These are phyloP conservation scores for Anabacerthia variegaticeps DNA, from an alignment of 2,797 vertebrate species.

Conservation along the genomic window DNA sequence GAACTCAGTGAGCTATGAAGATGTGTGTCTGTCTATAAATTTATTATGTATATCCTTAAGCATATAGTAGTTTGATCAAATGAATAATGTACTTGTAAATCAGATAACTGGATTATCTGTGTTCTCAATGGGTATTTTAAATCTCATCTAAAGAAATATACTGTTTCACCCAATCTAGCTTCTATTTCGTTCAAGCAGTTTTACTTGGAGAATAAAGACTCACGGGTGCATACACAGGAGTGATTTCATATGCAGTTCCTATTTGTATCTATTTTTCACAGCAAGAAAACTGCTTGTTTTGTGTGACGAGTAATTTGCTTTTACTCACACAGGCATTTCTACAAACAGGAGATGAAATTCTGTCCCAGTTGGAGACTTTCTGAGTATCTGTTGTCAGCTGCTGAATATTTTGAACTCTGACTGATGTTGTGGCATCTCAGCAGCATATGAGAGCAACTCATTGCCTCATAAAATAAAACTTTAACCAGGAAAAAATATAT, in stretches of 20 bases:
- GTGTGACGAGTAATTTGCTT: neutral
- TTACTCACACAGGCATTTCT: slow-evolving; percentile 1
- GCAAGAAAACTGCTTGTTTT: neutral
- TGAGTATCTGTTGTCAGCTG: neutral
- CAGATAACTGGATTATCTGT: slow-evolving; percentile 35
- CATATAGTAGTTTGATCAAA: slow-evolving; percentile 13
- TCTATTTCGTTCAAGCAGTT: neutral
- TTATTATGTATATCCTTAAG: slow-evolving; percentile 52
- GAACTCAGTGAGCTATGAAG: slow-evolving; percentile 35
- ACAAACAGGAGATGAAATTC: slow-evolving; percentile 14
- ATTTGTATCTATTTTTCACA: slow-evolving; percentile 24
- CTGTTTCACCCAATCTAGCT: neutral
- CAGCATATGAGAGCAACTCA: neutral
- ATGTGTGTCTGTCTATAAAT: slow-evolving; percentile 43
- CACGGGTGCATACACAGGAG: neutral
- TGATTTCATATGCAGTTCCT: neutral
- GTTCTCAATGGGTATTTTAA: slow-evolving; percentile 28
- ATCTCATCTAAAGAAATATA: neutral
- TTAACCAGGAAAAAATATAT: neutral
- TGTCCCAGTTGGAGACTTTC: slow-evolving; percentile 3
- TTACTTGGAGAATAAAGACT: neutral
- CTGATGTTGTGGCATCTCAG: neutral
- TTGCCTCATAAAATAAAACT: neutral
- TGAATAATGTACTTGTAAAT: slow-evolving; percentile 24
- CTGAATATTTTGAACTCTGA: slow-evolving; percentile 15